A percentile compares a stretch with the other conserved stretches of the same genome.
phyloP scores from a whole-genome alignment of 2,797 vertebrate genomes.

The Coregonus ussuriensis region DNA sequence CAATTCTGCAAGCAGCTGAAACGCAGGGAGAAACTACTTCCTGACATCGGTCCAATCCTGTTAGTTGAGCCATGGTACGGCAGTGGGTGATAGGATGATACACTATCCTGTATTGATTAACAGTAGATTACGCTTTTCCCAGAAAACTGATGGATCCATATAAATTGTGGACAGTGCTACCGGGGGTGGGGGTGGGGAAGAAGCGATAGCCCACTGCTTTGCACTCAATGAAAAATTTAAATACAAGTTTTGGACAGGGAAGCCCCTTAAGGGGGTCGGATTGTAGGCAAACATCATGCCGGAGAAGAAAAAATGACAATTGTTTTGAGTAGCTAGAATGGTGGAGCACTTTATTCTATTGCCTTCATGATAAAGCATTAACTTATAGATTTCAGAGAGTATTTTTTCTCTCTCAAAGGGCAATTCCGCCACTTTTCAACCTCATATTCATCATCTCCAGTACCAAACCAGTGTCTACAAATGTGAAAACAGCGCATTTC shows the following conservation, averaged over 20 bases:
- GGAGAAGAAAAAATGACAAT: neutral
- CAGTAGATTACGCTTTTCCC: conserved; percentile 58
- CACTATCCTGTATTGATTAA: conserved; percentile 58
- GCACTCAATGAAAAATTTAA: neutral
- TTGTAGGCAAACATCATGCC: neutral
- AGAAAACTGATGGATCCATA: conserved; percentile 59
- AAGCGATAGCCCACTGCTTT: neutral
- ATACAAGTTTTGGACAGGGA: neutral
- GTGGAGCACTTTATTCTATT: neutral
- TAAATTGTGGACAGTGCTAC: conserved; percentile 22
- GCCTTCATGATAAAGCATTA: neutral
- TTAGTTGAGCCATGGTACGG: conserved; percentile 30
- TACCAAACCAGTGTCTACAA: too few species aligned
- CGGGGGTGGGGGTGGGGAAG: neutral
- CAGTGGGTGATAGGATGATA: conserved; percentile 31
- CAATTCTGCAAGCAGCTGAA: conserved; percentile 7
- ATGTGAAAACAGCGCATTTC: too few species aligned
- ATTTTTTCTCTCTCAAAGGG: too few species aligned
- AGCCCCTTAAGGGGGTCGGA: neutral
- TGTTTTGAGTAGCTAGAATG: neutral
- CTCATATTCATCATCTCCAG: too few species aligned
- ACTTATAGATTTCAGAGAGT: too few species aligned
- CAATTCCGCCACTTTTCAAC: too few species aligned
- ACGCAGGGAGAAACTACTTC: conserved; percentile 11
- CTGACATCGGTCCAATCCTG: conserved; percentile 13